These are phyloP conservation scores for Marronus borbonicus DNA, from an alignment of 2,888 invertebrate genomes.

Conservation along the genomic window DNA sequence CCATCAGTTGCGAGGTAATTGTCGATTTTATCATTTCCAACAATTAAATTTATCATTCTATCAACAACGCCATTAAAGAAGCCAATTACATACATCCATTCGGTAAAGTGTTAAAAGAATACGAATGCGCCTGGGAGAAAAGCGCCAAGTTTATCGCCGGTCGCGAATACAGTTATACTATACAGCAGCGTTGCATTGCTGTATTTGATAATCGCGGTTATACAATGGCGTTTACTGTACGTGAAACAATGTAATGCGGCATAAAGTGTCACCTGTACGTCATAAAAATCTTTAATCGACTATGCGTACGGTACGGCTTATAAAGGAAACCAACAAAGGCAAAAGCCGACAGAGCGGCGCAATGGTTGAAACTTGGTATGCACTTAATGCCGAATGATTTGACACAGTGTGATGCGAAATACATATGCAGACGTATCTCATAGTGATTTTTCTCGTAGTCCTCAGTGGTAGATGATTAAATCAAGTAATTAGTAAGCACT, in stretches of 20 bases:
- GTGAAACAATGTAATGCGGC: constrained; percentile 45
- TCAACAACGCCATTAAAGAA: constrained; percentile 19
- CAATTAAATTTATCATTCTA: constrained; percentile 22
- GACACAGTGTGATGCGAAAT: too few relatives aligned
- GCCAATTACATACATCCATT: constrained; percentile 20
- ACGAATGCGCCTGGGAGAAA: neutral
- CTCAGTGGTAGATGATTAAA: too few relatives aligned
- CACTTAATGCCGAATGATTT: too few relatives aligned
- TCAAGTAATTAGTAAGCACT: too few relatives aligned
- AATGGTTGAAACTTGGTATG: neutral
- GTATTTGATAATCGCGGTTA: constrained; percentile 29
- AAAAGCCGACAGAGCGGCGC: constrained; percentile 21
- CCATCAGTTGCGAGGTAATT: too few relatives aligned
- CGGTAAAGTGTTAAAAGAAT: constrained; percentile 17
- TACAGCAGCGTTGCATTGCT: constrained; percentile 16
- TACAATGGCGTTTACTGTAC: constrained; percentile 34
- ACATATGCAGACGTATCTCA: too few relatives aligned
- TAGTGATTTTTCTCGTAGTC: too few relatives aligned
- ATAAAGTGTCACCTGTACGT: constrained; percentile 44
- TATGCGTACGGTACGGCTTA: constrained; percentile 38
- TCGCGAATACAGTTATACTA: constrained; percentile 22
- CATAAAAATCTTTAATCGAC: constrained; percentile 46
- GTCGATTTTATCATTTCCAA: neutral
- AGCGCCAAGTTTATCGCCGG: constrained; percentile 19
- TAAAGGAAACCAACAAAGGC: constrained; percentile 34